Conservation (phyloP, 2,113 vertebrate species). For the Ochotona curzoniae region DNA sequence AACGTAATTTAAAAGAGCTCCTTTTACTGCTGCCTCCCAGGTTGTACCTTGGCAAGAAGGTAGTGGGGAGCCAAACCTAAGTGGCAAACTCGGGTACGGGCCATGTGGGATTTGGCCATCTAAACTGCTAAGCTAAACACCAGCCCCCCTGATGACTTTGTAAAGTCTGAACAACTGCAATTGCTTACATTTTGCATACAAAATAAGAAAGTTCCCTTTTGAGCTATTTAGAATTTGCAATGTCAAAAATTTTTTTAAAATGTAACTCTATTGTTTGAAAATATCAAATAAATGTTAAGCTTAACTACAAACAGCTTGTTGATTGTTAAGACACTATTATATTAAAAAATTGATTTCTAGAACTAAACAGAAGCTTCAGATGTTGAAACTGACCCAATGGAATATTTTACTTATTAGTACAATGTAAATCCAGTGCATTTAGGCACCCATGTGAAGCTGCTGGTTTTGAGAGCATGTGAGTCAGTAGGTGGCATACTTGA, state of each 20-base stretch:
- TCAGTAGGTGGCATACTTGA: slow-evolving; percentile 74
- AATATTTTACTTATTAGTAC: background rate
- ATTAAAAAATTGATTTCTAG: background rate
- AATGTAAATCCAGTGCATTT: background rate
- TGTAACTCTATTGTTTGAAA: slow-evolving; percentile 11
- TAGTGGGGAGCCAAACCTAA: no score
- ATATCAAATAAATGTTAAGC: background rate
- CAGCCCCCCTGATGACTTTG: background rate
- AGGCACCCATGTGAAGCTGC: background rate
- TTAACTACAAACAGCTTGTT: background rate
- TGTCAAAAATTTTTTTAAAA: slow-evolving; percentile 5
- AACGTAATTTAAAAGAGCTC: no score
- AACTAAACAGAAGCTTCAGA: background rate
- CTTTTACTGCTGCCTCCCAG: no score
- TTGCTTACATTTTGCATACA: slow-evolving; percentile 5
- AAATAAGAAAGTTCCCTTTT: background rate
- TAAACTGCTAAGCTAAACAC: no score
- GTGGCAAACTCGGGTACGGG: no score
- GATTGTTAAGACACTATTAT: slow-evolving; percentile 9
- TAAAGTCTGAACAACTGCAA: background rate
- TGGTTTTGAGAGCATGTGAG: background rate
- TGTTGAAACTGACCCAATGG: background rate
- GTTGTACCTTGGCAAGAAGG: no score
- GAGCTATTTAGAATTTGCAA: background rate
- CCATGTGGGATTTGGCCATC: no score